Base-by-base conservation (phyloP, 2,797 vertebrate species). In the Argyrosomus regius region DNA sequence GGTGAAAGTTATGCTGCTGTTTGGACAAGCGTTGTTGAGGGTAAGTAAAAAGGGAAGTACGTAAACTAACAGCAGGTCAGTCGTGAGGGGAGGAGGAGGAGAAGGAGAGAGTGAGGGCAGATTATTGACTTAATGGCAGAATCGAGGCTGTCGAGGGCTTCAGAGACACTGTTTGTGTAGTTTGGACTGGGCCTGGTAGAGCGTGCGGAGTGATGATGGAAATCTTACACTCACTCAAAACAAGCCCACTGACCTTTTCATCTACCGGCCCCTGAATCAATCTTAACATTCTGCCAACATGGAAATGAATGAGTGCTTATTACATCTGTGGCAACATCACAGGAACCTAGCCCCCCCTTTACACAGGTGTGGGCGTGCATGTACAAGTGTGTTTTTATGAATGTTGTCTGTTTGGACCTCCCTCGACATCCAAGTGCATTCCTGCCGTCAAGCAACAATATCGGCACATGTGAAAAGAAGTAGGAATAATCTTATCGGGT, bases 191-290 rank as follows among this genome's bases (percentile, higher is more conserved):
- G 67, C 62, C 65, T 77, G 75, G 74, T 63, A 28, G 80, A 90
- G 86, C 72, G 71, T 90, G 89, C 67, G 24, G 88, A 73, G 80
- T 46, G 88, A 92, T 92, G 93, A 94, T 91, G 92, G 92, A 94
- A 93, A 93, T 90, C 87, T 88, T 91, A 91, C 88, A 91, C 90
- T 89, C 85, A 86, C 83, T 93, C 87, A 92, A 92, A 92, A 92
- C 88, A 90, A 87, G 91, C 85, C 87, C 56, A 71, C 75, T 90
- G 89, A 91, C 89, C 90, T 91, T 92, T 93, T 93, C 90, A 91
- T 93, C 87, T 65, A 57, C 26, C 46, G 58, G 79, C 73, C 84
- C 82, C 77, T 90, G 88, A 92, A 87, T 90, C 83, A 80, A 80
- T 88, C 84, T 74, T 86, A 88, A 90, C 88, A 87, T 88, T 89